Evolutionary conservation across 2,888 invertebrate genomes (phyloP).

Genomic region (Poecilus cupreus): DNA sequence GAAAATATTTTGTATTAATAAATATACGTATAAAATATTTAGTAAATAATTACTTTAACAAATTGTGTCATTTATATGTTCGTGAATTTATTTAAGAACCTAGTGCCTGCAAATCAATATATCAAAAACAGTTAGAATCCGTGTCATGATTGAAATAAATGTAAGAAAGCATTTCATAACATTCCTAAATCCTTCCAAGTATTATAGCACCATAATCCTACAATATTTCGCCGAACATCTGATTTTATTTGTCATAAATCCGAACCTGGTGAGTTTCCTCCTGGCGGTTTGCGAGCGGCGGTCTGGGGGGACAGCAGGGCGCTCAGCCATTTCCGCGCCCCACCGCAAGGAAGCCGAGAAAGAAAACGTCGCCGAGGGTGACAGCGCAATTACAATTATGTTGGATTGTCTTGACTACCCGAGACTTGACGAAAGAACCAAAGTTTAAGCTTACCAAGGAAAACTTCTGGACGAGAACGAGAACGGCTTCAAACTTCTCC

Average conservation of each 20-base stretch:
- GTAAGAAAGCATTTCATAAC: neutral
- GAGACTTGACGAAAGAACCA: conserved; percentile 55
- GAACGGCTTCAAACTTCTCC: conserved; percentile 43
- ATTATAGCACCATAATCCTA: neutral
- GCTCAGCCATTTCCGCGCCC: neutral
- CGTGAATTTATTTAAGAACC: too few species aligned
- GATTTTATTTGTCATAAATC: conserved; percentile 33
- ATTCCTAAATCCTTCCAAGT: too few species aligned
- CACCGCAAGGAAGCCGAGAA: conserved; percentile 9
- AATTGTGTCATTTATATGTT: too few species aligned
- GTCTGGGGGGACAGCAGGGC: neutral
- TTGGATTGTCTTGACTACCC: conserved; percentile 58
- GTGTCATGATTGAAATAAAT: too few species aligned
- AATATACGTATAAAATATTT: too few species aligned
- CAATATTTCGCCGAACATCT: conserved; percentile 10
- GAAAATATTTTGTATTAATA: too few species aligned
- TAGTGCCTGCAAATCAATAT: too few species aligned
- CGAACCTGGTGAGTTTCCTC: conserved; percentile 3
- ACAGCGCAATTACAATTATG: conserved; percentile 59
- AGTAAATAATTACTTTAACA: too few species aligned
- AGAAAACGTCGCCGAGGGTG: conserved; percentile 56
- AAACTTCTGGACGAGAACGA: conserved; percentile 34
- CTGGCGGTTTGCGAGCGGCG: neutral
- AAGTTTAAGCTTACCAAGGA: conserved; percentile 50
- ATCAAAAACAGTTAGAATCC: too few species aligned